Base-by-base conservation (phyloP, 2,888 invertebrate genomes). In the Philopedon plagiatum region DNA sequence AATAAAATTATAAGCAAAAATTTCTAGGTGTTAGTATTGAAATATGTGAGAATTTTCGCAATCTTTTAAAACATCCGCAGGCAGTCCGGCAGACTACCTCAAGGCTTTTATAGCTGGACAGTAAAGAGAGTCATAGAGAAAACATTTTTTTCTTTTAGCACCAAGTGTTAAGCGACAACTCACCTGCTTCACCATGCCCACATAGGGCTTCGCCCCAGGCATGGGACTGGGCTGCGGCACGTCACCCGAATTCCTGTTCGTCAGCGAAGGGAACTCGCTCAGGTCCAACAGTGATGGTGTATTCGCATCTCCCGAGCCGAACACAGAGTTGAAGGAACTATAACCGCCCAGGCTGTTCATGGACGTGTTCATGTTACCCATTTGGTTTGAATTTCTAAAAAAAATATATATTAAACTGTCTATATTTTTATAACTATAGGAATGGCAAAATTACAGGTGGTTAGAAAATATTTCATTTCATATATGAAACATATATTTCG, bases 131-230 rank as follows among this genome's bases (percentile, higher is more conserved):
- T n/a, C n/a, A n/a, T n/a, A n/a, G n/a, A n/a, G n/a, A n/a, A n/a
- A n/a, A n/a, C n/a, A n/a, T n/a, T n/a, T n/a, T n/a, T n/a, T n/a
- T n/a, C n/a, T n/a, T n/a, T n/a, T n/a, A n/a, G n/a, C n/a, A n/a
- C n/a, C n/a, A n/a, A n/a, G n/a, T n/a, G n/a, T n/a, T 18, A 4
- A 44, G 8, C 11, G 2, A 18, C 9, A 49, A 56, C 69, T 61
- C 49, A 75, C 75, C 75, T 80, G 80, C 88, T 97, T 97, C 80
- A 96, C 96, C 95, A 96, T 96, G 85, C 96, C 96, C 87, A 96
- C 96, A 89, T 96, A 96, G 86, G 96, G 95, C 89, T 96, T 95
- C 87, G 94, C 93, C 86, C 95, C 95, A 78, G 95, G 94, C 87
- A 95, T 94, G 74, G 94, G 92, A 87, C 93, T 91, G 81, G 91